These are phyloP conservation scores for Hipparchia semele DNA, from an alignment of 2,888 invertebrate genomes.

Conservation along the genomic window DNA sequence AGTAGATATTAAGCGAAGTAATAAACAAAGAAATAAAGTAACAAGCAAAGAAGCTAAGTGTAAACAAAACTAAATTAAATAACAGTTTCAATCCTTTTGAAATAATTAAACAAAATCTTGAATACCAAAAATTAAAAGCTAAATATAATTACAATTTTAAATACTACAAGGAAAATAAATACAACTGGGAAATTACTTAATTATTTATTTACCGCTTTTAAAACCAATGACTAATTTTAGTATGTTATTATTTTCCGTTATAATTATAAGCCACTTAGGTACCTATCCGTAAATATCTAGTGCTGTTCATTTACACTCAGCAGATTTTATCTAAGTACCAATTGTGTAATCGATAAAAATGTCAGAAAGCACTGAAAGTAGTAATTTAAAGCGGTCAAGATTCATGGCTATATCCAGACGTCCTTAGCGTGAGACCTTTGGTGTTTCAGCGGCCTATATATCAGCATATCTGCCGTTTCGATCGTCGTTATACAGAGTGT, in stretches of 20 bases:
- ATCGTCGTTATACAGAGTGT: conserved; percentile 36
- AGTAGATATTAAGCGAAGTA: not conserved
- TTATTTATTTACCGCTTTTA: not conserved
- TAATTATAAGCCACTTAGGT: no score
- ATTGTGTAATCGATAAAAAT: conserved; percentile 3
- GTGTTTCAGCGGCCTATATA: conserved; percentile 31
- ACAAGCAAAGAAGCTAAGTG: not conserved
- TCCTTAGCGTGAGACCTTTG: conserved; percentile 40
- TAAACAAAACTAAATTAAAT: no score
- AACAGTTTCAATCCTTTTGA: no score
- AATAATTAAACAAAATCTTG: no score
- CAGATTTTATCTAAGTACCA: not conserved
- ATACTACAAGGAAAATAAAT: no score
- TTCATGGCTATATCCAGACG: conserved; percentile 25
- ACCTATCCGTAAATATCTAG: no score
- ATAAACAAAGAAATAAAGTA: not conserved
- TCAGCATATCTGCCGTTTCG: conserved; percentile 34
- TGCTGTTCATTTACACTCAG: no score
- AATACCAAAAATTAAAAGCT: no score
- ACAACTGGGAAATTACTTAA: no score
- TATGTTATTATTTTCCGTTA: no score
- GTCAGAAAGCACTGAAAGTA: not conserved
- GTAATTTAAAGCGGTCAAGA: conserved; percentile 21
- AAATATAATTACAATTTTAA: no score
- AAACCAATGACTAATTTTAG: not conserved